Conservation (phyloP, 2,113 vertebrate species). For the Dryoscopus gambensis region DNA sequence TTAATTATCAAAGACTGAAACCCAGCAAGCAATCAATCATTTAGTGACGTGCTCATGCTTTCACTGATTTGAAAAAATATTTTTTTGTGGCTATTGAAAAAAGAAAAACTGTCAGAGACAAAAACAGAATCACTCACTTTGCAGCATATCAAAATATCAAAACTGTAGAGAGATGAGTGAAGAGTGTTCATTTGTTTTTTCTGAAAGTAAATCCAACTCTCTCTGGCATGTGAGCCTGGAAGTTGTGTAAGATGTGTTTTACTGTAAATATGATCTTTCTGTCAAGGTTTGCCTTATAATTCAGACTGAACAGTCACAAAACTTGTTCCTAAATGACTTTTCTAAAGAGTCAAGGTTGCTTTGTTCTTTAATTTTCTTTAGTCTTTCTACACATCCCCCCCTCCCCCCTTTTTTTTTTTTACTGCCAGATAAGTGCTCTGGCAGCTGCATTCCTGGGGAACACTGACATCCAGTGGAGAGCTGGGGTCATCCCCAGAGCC, state of each 20-base stretch:
- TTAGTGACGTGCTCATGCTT: conserved; percentile 64
- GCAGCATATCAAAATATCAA: conserved; percentile 44
- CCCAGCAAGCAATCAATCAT: conserved; percentile 73
- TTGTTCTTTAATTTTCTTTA: conserved; percentile 11
- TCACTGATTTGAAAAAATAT: conserved; percentile 66
- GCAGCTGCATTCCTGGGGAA: conserved; percentile 73
- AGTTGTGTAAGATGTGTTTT: conserved; percentile 53
- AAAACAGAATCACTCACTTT: not conserved
- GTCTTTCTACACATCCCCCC: not conserved
- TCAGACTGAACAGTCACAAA: conserved; percentile 37
- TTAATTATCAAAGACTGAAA: conserved; percentile 78
- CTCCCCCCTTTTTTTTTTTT: not conserved
- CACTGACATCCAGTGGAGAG: conserved; percentile 78
- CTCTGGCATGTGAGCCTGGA: conserved; percentile 29
- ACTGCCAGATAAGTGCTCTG: conserved; percentile 71
- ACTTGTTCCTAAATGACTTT: conserved; percentile 39
- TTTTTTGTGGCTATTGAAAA: conserved; percentile 50
- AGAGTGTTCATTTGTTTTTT: conserved; percentile 63
- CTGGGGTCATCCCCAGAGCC: conserved; percentile 51
- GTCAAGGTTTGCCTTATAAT: conserved; percentile 38
- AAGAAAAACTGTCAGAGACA: conserved; percentile 33
- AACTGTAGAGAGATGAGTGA: conserved; percentile 38
- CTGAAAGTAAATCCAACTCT: conserved; percentile 68
- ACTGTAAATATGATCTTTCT: conserved; percentile 55
- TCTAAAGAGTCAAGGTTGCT: conserved; percentile 54